Conservation (phyloP, 92 coral and sea anemone species). For the Epizoanthus ramosus region DNA sequence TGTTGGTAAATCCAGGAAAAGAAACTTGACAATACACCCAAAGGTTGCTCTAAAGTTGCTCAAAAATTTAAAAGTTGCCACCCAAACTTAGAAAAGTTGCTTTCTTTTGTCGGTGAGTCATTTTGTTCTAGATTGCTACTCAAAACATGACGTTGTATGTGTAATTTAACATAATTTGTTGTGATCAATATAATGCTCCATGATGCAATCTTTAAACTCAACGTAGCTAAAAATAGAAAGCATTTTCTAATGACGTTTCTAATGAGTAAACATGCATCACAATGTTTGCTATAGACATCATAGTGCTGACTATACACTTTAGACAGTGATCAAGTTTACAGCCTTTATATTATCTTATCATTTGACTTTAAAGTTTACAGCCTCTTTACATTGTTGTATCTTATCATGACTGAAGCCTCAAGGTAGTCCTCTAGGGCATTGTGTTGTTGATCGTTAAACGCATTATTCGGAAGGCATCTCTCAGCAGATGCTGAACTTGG, state of each 20-base stretch:
- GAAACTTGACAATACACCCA: no score
- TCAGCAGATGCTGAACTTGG: constrained; percentile 61
- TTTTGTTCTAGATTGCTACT: no score
- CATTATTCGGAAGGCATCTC: constrained; percentile 34
- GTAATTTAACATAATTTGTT: no score
- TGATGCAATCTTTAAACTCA: constrained; percentile 51
- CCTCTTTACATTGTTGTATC: constrained; percentile 67
- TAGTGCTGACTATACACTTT: constrained; percentile 44
- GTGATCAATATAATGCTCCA: constrained; percentile 37
- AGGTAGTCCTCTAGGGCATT: constrained; percentile 68
- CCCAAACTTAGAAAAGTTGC: no score
- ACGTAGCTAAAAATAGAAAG: constrained; percentile 39
- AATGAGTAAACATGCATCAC: constrained; percentile 43
- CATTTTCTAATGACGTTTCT: constrained; percentile 50
- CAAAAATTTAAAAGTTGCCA: no score
- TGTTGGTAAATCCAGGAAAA: no score
- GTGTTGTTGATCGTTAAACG: constrained; percentile 61
- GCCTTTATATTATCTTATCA: constrained; percentile 36
- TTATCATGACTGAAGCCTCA: constrained; percentile 68
- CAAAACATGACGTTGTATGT: no score
- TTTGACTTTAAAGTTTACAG: constrained; percentile 41
- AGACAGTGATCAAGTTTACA: constrained; percentile 61
- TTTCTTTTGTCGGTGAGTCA: no score
- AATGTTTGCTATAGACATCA: constrained; percentile 46
- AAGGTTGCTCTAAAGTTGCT: no score